phyloP scores from a whole-genome alignment of 2,113 vertebrate genomes.

The Mobula birostris region DNA sequence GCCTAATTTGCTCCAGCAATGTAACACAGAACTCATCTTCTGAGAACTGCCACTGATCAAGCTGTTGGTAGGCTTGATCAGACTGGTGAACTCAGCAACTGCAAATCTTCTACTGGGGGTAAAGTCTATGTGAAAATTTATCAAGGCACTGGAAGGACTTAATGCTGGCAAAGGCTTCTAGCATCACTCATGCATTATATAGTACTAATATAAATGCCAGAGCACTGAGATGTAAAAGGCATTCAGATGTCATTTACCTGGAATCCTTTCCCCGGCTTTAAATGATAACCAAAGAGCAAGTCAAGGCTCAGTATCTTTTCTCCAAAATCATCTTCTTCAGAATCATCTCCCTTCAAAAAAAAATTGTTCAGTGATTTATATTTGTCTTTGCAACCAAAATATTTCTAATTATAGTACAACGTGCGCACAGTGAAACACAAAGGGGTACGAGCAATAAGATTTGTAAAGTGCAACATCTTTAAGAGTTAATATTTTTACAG shows the following conservation, averaged over 20 bases:
- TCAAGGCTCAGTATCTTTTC: slow-evolving; percentile 83
- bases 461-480: neutral
- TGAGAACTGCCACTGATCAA: neutral
- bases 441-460: neutral
- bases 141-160: neutral
- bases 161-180: neutral
- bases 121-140: neutral
- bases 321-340: slow-evolving; percentile 65
- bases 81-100: neutral
- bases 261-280: slow-evolving; percentile 77
- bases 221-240: too few species aligned
- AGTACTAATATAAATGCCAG: neutral
- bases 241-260: slow-evolving; percentile 59
- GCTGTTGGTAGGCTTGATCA: neutral
- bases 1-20: neutral
- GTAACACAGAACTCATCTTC: neutral
- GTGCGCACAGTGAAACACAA: too few species aligned
- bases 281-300: slow-evolving; percentile 92
- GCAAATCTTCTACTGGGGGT: neutral
- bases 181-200: neutral
- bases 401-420: neutral
- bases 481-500: neutral
- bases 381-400: neutral
- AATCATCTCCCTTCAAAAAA: slow-evolving; percentile 64
- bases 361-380: neutral